A percentile compares a stretch with the other conserved stretches of the same genome.
Evolutionary conservation across 2,797 vertebrate species (phyloP).

Genomic region (Glyptemys insculpta): DNA sequence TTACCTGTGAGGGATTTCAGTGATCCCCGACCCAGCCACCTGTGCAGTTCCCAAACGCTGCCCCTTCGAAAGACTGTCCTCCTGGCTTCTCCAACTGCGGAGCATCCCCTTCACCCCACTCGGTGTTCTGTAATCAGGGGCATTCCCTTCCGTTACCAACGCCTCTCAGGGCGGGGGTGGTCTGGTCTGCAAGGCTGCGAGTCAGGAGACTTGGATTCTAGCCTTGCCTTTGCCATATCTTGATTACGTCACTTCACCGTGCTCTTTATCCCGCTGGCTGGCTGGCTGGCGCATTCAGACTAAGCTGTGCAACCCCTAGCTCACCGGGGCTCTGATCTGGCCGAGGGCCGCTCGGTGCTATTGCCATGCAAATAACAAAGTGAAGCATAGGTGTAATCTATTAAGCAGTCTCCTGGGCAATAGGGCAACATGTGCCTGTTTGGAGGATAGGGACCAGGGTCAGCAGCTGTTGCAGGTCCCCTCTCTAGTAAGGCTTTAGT

Average conservation of each 20-base stretch:
- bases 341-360: too few species aligned
- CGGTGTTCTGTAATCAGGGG: background rate
- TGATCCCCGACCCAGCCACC: background rate
- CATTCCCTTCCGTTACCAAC: background rate
- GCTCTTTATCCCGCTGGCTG: background rate
- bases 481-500: too few species aligned
- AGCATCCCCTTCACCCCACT: background rate
- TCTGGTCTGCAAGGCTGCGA: background rate
- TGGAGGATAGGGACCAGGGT: too few species aligned
- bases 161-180: accelerated
- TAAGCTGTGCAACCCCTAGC: background rate
- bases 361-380: too few species aligned
- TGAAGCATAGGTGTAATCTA: too few species aligned
- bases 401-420: too few species aligned
- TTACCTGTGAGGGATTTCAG: background rate
- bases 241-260: background rate
- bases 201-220: background rate
- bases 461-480: too few species aligned
- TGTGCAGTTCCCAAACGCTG: background rate
- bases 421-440: too few species aligned
- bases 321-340: background rate
- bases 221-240: background rate
- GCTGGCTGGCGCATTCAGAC: too few species aligned
- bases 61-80: background rate
- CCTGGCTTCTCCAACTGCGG: background rate